These are phyloP conservation scores for Nemotelus pantherinus DNA, from an alignment of 2,888 invertebrate species.

Conservation along the genomic window DNA sequence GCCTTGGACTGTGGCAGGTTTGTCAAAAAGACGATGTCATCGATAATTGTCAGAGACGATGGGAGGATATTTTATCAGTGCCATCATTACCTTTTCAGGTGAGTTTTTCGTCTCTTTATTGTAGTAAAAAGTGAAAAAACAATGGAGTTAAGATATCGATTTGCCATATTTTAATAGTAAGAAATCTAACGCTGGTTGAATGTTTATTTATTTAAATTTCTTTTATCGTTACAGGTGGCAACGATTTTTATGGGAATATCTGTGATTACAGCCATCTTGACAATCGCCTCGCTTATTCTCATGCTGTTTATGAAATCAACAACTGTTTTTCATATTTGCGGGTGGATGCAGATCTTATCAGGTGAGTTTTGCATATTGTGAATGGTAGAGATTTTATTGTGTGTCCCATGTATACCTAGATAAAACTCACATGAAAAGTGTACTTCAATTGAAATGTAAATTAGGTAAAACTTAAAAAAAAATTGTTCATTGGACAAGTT, in stretches of 20 bases:
- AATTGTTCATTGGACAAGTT: too few species aligned
- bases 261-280: slow-evolving; percentile 84
- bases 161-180: background rate
- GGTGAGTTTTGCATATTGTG: slow-evolving; percentile 72
- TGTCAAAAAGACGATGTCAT: slow-evolving; percentile 82
- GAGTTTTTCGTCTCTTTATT: slow-evolving; percentile 45
- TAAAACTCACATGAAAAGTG: too few species aligned
- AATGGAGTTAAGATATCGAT: background rate
- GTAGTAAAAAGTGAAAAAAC: background rate
- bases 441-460: too few species aligned
- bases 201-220: background rate
- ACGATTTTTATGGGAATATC: slow-evolving; percentile 90
- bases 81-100: slow-evolving; percentile 83
- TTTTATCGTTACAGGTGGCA: slow-evolving; percentile 68
- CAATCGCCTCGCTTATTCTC: slow-evolving; percentile 87
- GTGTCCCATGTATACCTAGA: too few species aligned
- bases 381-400: background rate
- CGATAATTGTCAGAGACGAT: slow-evolving; percentile 84
- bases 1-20: slow-evolving; percentile 91
- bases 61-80: slow-evolving; percentile 84
- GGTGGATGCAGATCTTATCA: slow-evolving; percentile 94
- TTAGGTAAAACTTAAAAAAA: too few species aligned
- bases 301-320: slow-evolving; percentile 94
- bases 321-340: slow-evolving; percentile 91
- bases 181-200: slow-evolving; percentile 4